Evolutionary conservation across 1,140 invertebrate genomes (phyloP).

Genomic region (Mizuhopecten yessoensis): DNA sequence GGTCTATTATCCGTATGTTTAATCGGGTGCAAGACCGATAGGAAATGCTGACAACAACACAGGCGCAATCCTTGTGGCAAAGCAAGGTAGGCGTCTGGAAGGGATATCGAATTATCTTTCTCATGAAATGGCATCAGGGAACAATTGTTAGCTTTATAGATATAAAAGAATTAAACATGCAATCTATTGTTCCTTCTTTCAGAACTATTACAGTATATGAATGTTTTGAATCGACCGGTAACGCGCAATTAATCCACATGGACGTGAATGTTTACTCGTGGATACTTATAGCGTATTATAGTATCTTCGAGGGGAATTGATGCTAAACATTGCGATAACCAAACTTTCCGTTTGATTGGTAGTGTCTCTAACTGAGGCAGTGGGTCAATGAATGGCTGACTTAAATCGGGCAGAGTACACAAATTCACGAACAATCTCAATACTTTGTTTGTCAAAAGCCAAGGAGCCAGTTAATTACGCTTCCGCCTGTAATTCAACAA

Average conservation of each 20-base stretch:
- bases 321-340: too few relatives aligned
- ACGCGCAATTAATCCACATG: not conserved
- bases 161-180: too few relatives aligned
- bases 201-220: too few relatives aligned
- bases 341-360: not conserved
- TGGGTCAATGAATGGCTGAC: not conserved
- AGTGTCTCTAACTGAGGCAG: not conserved
- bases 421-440: not conserved
- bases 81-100: too few relatives aligned
- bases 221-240: too few relatives aligned
- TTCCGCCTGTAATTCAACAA: not conserved
- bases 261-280: not conserved
- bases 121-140: too few relatives aligned
- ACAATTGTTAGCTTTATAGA: too few relatives aligned
- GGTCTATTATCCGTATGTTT: not conserved
- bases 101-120: too few relatives aligned
- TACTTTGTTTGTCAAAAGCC: not conserved
- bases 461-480: not conserved
- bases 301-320: not conserved
- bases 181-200: too few relatives aligned
- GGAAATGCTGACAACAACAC: not conserved
- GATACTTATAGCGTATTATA: not conserved
- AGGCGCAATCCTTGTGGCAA: too few relatives aligned
- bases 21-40: slow-evolving; percentile 31
- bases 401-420: not conserved